A percentile compares a stretch with the other conserved stretches of the same genome.
phyloP scores from a whole-genome alignment of 2,797 vertebrate genomes.

The Paedocypris micromegethes region DNA sequence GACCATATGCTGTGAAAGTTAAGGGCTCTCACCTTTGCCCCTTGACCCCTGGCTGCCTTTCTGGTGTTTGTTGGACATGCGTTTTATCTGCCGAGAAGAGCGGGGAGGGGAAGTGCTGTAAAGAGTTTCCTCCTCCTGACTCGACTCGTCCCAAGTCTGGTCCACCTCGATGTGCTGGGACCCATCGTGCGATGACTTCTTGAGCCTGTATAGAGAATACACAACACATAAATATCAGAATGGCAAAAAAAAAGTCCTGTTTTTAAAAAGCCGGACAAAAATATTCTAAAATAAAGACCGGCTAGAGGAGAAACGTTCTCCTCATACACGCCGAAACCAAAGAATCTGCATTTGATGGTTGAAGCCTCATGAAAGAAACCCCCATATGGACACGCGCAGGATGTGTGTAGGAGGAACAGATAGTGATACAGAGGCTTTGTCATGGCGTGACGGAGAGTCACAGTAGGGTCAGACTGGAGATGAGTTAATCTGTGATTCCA shows the following conservation, averaged over 20 bases:
- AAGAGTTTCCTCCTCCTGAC: conserved; percentile 75
- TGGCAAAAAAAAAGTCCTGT: not conserved
- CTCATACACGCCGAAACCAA: conserved; percentile 2
- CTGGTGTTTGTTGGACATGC: conserved; percentile 87
- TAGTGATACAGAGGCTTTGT: conserved; percentile 20
- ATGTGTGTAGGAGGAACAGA: conserved; percentile 15
- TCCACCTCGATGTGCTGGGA: conserved; percentile 71
- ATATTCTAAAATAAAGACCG: not conserved
- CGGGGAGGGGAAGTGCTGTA: conserved; percentile 85
- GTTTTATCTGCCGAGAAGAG: conserved; percentile 88
- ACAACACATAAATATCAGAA: not conserved
- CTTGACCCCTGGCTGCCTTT: conserved; percentile 63
- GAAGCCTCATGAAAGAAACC: not conserved
- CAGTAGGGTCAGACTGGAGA: conserved; percentile 35
- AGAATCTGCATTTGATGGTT: conserved; percentile 1
- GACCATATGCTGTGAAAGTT: conserved; percentile 10
- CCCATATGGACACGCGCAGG: conserved; percentile 20
- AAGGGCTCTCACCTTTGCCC: conserved; percentile 67
- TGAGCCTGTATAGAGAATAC: conserved; percentile 65
- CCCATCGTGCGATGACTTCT: conserved; percentile 67
- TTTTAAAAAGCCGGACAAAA: no score
- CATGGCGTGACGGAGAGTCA: conserved; percentile 34
- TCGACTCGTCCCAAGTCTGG: conserved; percentile 81
- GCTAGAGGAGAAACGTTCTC: not conserved
- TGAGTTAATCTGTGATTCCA: conserved; percentile 55